These are phyloP conservation scores for Diphyllodes magnificus DNA, from an alignment of 2,113 vertebrate species.

Conservation along the genomic window DNA sequence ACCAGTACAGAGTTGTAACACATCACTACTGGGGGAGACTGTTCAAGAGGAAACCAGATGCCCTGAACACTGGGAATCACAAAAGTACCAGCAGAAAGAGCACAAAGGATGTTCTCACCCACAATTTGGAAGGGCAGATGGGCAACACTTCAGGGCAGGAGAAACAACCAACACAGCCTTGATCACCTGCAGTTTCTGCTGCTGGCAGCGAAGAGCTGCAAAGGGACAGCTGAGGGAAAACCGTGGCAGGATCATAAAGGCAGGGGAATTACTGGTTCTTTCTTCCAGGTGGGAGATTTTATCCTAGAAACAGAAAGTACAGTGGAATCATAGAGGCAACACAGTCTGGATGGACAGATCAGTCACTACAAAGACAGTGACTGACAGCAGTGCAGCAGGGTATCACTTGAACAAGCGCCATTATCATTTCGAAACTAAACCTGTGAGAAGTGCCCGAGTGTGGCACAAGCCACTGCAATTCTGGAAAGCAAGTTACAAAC, in stretches of 20 bases:
- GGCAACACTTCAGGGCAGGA: background rate
- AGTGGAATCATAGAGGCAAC: background rate
- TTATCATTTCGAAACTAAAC: background rate
- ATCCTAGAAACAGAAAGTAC: background rate
- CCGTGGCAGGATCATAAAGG: background rate
- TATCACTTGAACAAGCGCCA: background rate
- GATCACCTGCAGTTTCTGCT: background rate
- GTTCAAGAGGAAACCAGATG: background rate
- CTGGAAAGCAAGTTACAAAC: background rate
- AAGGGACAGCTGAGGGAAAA: background rate
- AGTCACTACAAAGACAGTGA: background rate
- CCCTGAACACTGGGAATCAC: background rate
- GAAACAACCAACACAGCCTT: background rate
- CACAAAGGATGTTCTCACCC: background rate
- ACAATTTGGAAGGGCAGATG: background rate
- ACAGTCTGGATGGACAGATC: background rate
- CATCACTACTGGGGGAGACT: background rate
- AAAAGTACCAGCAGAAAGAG: background rate
- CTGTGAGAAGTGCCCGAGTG: background rate
- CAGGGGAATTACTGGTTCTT: background rate
- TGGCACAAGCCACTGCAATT: background rate
- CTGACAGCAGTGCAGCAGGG: background rate
- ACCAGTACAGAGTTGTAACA: rapidly evolving
- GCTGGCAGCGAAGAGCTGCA: background rate
- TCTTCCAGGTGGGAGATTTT: background rate